phyloP scores from a whole-genome alignment of 2,888 invertebrate species.

The Drosophila siamana region DNA sequence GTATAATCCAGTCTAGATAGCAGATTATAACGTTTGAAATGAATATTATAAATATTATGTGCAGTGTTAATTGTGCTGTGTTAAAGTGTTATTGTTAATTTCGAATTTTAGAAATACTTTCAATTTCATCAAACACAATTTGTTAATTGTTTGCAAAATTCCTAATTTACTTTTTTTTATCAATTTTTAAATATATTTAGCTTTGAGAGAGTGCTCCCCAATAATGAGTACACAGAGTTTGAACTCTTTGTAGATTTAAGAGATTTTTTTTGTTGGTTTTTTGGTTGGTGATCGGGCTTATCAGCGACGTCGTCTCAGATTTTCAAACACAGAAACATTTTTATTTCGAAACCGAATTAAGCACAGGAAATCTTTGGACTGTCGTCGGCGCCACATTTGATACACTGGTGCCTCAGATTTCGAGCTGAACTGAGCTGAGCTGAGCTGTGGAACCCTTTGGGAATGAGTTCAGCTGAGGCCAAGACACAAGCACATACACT shows the following conservation, averaged over 20 bases:
- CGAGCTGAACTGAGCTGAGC: slow-evolving; percentile 4
- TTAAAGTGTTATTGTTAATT: too few species aligned
- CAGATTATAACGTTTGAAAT: slow-evolving; percentile 20
- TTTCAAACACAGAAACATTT: slow-evolving; percentile 22
- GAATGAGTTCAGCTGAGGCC: slow-evolving; percentile 71
- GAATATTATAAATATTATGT: neutral
- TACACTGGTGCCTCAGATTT: slow-evolving; percentile 50
- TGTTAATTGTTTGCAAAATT: slow-evolving; percentile 40
- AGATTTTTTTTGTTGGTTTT: neutral
- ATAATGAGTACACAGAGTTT: neutral
- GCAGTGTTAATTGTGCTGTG: neutral
- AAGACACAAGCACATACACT: slow-evolving; percentile 48
- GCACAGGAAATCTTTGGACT: slow-evolving; percentile 38
- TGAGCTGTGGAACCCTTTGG: neutral
- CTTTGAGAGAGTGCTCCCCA: neutral
- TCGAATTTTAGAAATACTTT: too few species aligned
- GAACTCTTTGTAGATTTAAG: slow-evolving; percentile 23
- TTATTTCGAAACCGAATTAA: slow-evolving; percentile 37
- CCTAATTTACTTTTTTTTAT: slow-evolving; percentile 42
- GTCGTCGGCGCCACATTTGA: slow-evolving; percentile 56
- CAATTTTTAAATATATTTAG: slow-evolving; percentile 27
- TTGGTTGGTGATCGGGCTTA: slow-evolving; percentile 35
- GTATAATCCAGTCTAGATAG: neutral
- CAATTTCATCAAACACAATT: neutral
- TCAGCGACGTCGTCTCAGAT: slow-evolving; percentile 33